Evolutionary conservation across 1,140 invertebrate genomes (phyloP).

Genomic region (Pararge aegeria): DNA sequence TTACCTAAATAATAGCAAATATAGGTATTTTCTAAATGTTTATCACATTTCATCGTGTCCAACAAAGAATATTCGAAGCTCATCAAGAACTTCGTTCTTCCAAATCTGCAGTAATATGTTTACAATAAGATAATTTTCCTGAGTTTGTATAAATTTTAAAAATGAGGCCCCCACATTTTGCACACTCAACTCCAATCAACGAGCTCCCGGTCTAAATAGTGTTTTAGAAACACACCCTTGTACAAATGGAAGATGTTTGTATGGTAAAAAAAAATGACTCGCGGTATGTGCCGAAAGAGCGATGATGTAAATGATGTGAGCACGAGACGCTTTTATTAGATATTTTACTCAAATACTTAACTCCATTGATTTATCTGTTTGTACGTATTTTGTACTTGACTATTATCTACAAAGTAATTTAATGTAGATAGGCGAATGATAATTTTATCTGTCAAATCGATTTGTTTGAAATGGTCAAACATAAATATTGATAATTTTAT

Average conservation of each 20-base stretch:
- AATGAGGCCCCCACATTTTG: too few relatives aligned
- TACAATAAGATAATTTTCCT: too few relatives aligned
- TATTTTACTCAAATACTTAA: constrained; percentile 43
- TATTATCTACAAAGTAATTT: neutral
- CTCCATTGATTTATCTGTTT: constrained; percentile 27
- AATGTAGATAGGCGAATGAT: neutral
- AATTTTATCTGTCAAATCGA: neutral
- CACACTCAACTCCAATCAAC: neutral
- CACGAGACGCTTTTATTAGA: constrained; percentile 67
- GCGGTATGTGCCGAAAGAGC: constrained; percentile 20
- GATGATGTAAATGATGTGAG: constrained; percentile 50
- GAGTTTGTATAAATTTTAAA: too few relatives aligned
- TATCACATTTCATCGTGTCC: too few relatives aligned
- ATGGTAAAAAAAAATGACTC: constrained; percentile 28
- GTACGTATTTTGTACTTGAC: neutral
- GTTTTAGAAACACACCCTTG: constrained; percentile 17
- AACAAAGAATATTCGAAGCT: too few relatives aligned
- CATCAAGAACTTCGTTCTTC: too few relatives aligned
- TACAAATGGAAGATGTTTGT: constrained; percentile 32
- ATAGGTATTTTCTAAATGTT: too few relatives aligned
- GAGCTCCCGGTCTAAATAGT: neutral
- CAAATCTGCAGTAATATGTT: too few relatives aligned
- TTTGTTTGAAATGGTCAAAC: neutral
- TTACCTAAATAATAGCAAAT: too few relatives aligned
- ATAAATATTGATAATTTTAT: too few relatives aligned